Evolutionary conservation across 2,113 vertebrate genomes (phyloP), one percentile per base, ranked within the genome.

Genomic region (Amazona guildingii): DNA sequence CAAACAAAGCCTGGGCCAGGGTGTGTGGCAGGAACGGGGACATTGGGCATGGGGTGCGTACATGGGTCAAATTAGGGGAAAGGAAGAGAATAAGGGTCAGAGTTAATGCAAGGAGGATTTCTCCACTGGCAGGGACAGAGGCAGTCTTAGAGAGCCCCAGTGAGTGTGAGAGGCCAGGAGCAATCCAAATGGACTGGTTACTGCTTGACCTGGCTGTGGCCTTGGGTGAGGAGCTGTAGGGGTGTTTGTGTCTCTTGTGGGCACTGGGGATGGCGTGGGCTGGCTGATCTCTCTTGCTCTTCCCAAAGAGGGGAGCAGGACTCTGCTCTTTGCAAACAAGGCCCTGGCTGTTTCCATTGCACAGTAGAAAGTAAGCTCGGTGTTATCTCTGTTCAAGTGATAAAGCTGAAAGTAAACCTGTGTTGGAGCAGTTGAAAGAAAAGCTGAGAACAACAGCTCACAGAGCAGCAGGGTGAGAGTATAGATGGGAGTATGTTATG

Each of bases 351-450:
- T 88, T 92, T 74, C 83, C 74, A 35, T 12, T 91, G 84, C 86
- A 29, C 39, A 18, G 62, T 6, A 52, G 52, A 79, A 79, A 91
- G 61, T 46, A 29, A 73, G 24, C 55, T 89, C n/a, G 52, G 70
- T 44, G 29, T 91, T 95, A 89, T 87, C 95, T 91, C 70, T 73
- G 48, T 48, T 76, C 16, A 20, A 35, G 43, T 61, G 96, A 96
- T 92, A 95, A 95, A 70, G 48, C 29, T 81, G 62, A 68, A 41
- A 3, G 10, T 89, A 49, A 91, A 83, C 70, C 57, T 69, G 29
- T 61, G 57, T 61, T 41, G 43, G 54, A 74, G 55, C 75, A 63
- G 15, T 59, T 86, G 67, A 57, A 68, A 81, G 55, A 57, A 68
- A 55, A 74, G 18, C 59, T 7, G 61, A 66, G 70, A 83, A 88